Conservation (phyloP, 64 coral and sea anemone genomes). For the Orbicella faveolata region DNA sequence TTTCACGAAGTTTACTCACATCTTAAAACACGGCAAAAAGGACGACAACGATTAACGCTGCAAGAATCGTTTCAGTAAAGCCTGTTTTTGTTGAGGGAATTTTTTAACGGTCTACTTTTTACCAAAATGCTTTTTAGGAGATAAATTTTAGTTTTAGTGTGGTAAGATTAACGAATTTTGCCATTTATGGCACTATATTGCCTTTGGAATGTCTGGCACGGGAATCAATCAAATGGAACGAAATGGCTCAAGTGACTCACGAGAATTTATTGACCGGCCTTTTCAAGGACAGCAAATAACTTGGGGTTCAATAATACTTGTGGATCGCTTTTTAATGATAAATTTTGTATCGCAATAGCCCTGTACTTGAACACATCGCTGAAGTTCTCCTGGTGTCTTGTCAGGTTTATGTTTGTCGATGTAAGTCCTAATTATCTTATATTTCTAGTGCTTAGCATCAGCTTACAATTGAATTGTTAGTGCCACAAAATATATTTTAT, state of each 20-base stretch:
- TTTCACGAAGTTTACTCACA: slow-evolving; percentile 58
- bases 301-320: too few relatives aligned
- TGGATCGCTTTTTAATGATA: too few relatives aligned
- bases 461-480: neutral
- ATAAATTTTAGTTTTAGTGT: neutral
- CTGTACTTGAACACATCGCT: too few relatives aligned
- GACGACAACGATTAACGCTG: slow-evolving; percentile 50
- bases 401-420: neutral
- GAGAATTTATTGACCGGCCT: neutral
- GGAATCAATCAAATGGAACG: neutral
- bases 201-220: slow-evolving; percentile 27
- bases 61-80: neutral
- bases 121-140: neutral
- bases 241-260: neutral
- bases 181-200: slow-evolving; percentile 5
- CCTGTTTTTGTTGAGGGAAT: neutral
- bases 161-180: neutral
- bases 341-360: too few relatives aligned
- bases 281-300: neutral
- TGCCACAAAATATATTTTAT: neutral
- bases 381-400: neutral
- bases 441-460: neutral
- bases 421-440: neutral
- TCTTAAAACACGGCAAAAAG: slow-evolving; percentile 71
- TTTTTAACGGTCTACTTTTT: neutral